Evolutionary conservation across 2,797 vertebrate genomes (phyloP).

Genomic region (Mus spretus): DNA sequence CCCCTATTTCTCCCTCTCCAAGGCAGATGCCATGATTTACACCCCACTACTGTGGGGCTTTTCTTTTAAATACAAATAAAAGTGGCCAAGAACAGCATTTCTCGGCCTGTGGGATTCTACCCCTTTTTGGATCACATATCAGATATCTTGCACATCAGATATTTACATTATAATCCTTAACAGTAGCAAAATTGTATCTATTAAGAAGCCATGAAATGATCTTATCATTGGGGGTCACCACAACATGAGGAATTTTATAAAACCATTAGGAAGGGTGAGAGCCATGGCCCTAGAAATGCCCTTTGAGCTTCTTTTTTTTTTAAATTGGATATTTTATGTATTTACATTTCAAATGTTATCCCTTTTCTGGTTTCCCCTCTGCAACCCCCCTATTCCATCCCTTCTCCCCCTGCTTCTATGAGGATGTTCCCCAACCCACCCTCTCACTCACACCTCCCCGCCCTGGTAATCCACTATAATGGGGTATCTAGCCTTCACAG

Average conservation of each 20-base stretch:
- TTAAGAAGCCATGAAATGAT: not conserved
- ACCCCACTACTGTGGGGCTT: not conserved
- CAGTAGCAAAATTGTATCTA: not conserved
- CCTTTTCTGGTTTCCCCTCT: too few relatives aligned
- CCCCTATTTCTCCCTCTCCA: not conserved
- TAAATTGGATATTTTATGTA: too few relatives aligned
- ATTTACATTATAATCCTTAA: not conserved
- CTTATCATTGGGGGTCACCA: not conserved
- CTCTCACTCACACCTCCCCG: too few relatives aligned
- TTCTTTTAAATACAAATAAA: not conserved
- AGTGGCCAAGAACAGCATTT: not conserved
- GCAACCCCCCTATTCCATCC: too few relatives aligned
- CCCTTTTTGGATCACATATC: not conserved
- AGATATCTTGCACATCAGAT: not conserved
- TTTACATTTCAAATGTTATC: too few relatives aligned
- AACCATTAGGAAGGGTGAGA: not conserved
- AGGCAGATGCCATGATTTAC: not conserved
- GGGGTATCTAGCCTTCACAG: too few relatives aligned
- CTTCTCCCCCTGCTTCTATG: too few relatives aligned
- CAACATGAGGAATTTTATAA: not conserved
- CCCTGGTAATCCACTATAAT: too few relatives aligned
- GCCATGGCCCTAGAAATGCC: not conserved
- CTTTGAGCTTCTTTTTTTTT: not conserved
- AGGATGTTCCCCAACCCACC: too few relatives aligned
- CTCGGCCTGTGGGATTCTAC: not conserved